phyloP scores from a whole-genome alignment of 2,113 vertebrate species.

The Salvator merianae region DNA sequence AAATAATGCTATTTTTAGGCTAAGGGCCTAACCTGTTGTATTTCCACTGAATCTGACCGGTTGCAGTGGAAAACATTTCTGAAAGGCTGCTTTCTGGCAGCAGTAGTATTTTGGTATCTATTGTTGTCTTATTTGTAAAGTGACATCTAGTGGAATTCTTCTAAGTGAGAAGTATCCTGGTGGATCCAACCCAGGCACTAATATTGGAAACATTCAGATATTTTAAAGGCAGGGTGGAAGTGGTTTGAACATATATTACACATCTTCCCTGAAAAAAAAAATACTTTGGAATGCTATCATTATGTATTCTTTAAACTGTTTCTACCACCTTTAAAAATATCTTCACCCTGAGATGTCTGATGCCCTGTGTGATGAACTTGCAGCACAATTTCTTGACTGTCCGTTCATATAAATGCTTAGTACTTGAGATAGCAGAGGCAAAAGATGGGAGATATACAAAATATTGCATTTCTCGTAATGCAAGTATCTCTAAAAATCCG shows the following conservation, averaged over 20 bases:
- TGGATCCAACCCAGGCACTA: background rate
- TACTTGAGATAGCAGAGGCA: background rate
- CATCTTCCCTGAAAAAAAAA: background rate
- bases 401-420: background rate
- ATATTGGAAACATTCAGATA: background rate
- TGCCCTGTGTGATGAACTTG: background rate
- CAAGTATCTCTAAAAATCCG: no score
- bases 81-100: background rate
- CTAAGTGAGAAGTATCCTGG: background rate
- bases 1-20: background rate
- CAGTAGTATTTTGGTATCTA: background rate
- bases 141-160: background rate
- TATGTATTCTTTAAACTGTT: background rate
- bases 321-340: background rate
- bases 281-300: background rate
- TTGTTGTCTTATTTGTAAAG: background rate
- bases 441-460: no score
- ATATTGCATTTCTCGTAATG: no score
- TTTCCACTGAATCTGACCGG: background rate
- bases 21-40: background rate
- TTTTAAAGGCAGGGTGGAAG: background rate
- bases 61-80: background rate
- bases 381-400: background rate
- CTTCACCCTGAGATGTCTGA: background rate
- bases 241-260: background rate